These are phyloP conservation scores for Trachops cirrhosus DNA, from an alignment of 2,797 vertebrate species.

Conservation along the genomic window DNA sequence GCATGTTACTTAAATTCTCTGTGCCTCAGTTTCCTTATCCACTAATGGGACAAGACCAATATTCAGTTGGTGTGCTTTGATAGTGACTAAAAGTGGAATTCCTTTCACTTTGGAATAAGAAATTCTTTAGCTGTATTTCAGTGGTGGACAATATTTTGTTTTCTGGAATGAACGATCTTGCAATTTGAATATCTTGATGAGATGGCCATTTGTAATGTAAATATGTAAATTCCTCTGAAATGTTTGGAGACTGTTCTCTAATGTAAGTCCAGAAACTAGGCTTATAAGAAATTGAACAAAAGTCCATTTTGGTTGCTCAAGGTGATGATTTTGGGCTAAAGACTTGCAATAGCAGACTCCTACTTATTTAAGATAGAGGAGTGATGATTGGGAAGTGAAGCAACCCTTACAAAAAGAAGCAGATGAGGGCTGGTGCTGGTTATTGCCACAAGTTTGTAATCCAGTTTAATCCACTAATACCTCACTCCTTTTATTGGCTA, in stretches of 20 bases:
- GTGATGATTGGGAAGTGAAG: not conserved
- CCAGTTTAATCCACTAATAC: not conserved
- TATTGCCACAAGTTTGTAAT: not conserved
- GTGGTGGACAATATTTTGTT: not conserved
- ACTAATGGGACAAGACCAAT: not conserved
- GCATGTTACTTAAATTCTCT: not conserved
- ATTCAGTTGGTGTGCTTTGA: constrained; percentile 7
- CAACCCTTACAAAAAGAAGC: not conserved
- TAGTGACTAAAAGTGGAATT: not conserved
- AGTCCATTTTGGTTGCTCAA: not conserved
- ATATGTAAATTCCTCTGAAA: not conserved
- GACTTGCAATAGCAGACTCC: not conserved
- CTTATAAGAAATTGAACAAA: constrained; percentile 1
- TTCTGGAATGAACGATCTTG: not conserved
- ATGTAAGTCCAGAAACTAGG: not conserved
- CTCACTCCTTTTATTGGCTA: not conserved
- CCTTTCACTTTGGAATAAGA: not conserved
- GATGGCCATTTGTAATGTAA: not conserved
- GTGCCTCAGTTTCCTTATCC: not conserved
- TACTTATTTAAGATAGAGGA: constrained; percentile 7
- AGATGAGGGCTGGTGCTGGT: not conserved
- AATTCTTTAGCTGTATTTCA: not conserved
- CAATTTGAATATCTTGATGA: not conserved
- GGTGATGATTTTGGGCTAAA: not conserved
- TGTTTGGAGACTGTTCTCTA: not conserved